Conservation (phyloP, 2,888 invertebrate species). For the Marasmarcha lunaedactyla region DNA sequence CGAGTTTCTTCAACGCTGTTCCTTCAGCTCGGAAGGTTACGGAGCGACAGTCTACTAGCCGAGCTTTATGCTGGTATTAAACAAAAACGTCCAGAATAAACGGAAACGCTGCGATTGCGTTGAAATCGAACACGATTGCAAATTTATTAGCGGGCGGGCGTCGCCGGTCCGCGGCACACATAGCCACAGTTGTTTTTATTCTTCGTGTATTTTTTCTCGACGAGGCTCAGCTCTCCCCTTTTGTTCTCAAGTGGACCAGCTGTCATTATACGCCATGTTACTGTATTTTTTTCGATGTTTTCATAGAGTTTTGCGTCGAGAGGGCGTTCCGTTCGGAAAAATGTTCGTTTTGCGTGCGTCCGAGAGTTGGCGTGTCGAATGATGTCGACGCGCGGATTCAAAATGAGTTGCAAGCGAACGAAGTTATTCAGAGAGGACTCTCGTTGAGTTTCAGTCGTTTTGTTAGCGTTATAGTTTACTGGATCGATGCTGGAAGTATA, state of each 20-base stretch:
- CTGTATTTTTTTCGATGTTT: constrained; percentile 69
- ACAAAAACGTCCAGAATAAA: no score
- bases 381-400: constrained; percentile 53
- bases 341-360: constrained; percentile 69
- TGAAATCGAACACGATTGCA: constrained; percentile 60
- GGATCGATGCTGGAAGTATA: no score
- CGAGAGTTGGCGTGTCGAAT: constrained; percentile 62
- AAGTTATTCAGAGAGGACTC: constrained; percentile 40
- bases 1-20: constrained; percentile 62
- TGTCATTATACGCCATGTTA: constrained; percentile 72
- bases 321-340: constrained; percentile 67
- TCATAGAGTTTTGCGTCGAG: constrained; percentile 66
- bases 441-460: constrained; percentile 34
- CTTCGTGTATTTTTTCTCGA: constrained; percentile 66
- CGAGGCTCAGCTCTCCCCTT: constrained; percentile 65
- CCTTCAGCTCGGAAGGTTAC: constrained; percentile 53
- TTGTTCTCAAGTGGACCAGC: constrained; percentile 73
- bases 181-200: constrained; percentile 62
- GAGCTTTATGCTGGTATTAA: constrained; percentile 3
- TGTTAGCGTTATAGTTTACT: constrained; percentile 17
- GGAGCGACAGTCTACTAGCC: background rate
- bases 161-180: constrained; percentile 34
- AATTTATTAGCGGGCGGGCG: constrained; percentile 60
- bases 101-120: background rate
- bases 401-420: constrained; percentile 44